Evolutionary conservation across 2,797 vertebrate genomes (phyloP).

Genomic region (Alcedo quadribrachys): DNA sequence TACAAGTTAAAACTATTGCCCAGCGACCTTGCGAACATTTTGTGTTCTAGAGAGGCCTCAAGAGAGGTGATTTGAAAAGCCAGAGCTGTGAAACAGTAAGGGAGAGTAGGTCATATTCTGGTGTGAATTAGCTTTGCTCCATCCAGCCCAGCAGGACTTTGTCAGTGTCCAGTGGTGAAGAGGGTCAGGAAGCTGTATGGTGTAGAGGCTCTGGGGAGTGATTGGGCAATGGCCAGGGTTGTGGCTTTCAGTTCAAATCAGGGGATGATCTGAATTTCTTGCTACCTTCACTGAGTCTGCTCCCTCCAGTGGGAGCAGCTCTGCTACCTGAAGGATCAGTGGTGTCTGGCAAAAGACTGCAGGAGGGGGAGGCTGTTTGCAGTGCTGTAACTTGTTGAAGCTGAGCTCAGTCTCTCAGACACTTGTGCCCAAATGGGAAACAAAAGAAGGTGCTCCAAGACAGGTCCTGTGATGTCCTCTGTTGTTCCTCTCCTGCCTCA

Average conservation of each 20-base stretch:
- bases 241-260: neutral
- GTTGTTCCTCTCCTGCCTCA: neutral
- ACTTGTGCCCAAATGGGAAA: neutral
- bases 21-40: neutral
- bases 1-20: neutral
- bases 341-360: neutral
- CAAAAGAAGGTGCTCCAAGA: neutral
- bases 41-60: neutral
- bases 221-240: rapidly evolving
- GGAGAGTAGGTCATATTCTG: neutral
- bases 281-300: neutral
- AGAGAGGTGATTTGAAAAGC: neutral
- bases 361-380: neutral
- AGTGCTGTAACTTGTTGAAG: neutral
- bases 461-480: neutral
- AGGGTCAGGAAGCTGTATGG: neutral
- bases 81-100: neutral
- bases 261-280: neutral
- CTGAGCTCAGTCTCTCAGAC: neutral
- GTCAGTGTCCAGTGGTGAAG: neutral
- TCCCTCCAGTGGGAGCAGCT: neutral
- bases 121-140: neutral
- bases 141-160: neutral
- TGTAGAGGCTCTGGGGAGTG: neutral
- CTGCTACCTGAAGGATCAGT: neutral